phyloP scores from a whole-genome alignment of 2,888 invertebrate species.

The Volucella inflata region DNA sequence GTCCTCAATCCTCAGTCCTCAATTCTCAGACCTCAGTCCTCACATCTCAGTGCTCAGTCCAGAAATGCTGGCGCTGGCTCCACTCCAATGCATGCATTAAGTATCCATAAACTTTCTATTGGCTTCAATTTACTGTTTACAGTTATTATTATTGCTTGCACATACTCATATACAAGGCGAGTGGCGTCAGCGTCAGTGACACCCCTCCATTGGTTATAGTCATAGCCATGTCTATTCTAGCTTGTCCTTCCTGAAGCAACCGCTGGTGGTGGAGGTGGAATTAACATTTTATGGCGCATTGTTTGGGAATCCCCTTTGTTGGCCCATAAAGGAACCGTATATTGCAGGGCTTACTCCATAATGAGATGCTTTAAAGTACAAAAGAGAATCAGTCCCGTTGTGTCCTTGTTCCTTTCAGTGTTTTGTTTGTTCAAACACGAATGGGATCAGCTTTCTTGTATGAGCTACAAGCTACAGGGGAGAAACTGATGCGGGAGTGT shows the following conservation, averaged over 20 bases:
- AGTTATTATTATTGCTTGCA: conserved; percentile 70
- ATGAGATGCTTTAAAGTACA: conserved; percentile 61
- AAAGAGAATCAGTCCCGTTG: neutral
- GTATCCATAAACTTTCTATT: conserved; percentile 75
- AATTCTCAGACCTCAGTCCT: neutral
- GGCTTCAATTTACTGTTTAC: conserved; percentile 71
- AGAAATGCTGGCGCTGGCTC: conserved; percentile 32
- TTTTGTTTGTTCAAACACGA: conserved; percentile 25
- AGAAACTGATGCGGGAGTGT: neutral
- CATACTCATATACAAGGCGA: conserved; percentile 15
- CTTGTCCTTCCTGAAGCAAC: neutral
- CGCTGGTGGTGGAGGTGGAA: conserved; percentile 35
- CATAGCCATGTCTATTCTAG: neutral
- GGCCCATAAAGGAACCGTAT: conserved; percentile 58
- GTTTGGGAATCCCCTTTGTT: conserved; percentile 49
- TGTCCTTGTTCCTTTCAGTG: conserved; percentile 24
- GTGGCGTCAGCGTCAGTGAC: neutral
- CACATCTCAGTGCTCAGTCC: neutral
- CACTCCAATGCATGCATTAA: conserved; percentile 66
- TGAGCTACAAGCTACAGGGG: neutral
- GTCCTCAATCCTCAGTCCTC: neutral
- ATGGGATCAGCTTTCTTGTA: neutral
- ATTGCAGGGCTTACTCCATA: conserved; percentile 65
- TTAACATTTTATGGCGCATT: conserved; percentile 71
- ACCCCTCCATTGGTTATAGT: neutral